A percentile compares a stretch with the other conserved stretches of the same genome.
These are phyloP conservation scores for Myotis vivesi DNA, from an alignment of 2,797 vertebrate species.

Conservation along the genomic window DNA sequence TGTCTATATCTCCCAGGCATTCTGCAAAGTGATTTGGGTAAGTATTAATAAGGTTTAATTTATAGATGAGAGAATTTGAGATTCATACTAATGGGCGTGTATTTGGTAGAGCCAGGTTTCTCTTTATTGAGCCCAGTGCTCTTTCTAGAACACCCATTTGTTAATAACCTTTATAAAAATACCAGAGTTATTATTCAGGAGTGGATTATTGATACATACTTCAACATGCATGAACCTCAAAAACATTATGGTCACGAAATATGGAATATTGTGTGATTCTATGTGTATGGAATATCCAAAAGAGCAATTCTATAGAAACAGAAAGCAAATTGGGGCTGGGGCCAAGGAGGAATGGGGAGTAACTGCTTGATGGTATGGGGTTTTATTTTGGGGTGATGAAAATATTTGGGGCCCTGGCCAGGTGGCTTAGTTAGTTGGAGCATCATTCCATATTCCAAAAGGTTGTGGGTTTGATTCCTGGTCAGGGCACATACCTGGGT, in stretches of 20 bases:
- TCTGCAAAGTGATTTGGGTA: neutral
- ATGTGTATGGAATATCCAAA: neutral
- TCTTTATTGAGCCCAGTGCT: neutral
- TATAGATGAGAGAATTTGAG: neutral
- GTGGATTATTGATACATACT: neutral
- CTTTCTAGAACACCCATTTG: neutral
- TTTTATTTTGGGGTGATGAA: neutral
- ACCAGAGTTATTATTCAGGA: neutral
- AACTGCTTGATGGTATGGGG: neutral
- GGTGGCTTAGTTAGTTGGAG: neutral
- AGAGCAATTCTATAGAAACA: neutral
- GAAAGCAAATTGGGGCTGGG: neutral
- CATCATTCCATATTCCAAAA: neutral
- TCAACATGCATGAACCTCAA: neutral
- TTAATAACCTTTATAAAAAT: neutral
- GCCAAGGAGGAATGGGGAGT: neutral
- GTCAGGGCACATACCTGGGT: neutral
- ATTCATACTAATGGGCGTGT: neutral
- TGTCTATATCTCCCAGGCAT: neutral
- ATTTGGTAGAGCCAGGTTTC: neutral
- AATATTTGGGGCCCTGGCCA: neutral
- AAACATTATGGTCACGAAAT: neutral
- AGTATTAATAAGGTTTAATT: neutral
- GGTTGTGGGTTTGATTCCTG: neutral
- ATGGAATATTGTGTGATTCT: neutral